These are phyloP conservation scores for Archivesica marissinica DNA, from an alignment of 1,140 invertebrate species.

Conservation along the genomic window DNA sequence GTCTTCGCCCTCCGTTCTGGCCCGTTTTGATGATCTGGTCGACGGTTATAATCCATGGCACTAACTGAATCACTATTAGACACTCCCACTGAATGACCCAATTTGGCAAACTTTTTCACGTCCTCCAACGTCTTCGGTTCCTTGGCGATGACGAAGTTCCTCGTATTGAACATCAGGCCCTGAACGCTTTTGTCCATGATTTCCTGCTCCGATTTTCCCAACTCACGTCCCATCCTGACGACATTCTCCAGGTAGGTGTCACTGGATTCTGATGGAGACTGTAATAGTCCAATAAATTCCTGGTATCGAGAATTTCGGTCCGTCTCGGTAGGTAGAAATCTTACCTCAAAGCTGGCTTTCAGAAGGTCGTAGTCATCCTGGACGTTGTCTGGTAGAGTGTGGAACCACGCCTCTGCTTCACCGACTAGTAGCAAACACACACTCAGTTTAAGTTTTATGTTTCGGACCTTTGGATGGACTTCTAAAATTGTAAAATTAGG, in stretches of 20 bases:
- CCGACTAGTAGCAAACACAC: neutral
- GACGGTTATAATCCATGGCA: neutral
- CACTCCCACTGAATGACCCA: neutral
- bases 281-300: neutral
- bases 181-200: constrained; percentile 35
- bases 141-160: neutral
- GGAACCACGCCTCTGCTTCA: constrained; percentile 8
- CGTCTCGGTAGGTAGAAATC: neutral
- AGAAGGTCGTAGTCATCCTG: neutral
- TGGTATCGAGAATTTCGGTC: neutral
- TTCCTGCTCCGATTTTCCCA: neutral
- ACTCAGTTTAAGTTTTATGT: no score
- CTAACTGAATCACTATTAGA: neutral
- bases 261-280: neutral
- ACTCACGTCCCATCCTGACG: neutral
- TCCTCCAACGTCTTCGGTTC: neutral
- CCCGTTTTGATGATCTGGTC: no score
- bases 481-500: no score
- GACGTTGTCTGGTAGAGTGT: neutral
- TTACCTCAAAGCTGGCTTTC: neutral
- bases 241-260: neutral
- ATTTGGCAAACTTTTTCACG: neutral
- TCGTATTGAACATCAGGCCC: neutral
- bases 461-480: no score
- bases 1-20: no score